Evolutionary conservation across 2,888 invertebrate genomes (phyloP).

Genomic region (Eupithecia inturbata): DNA sequence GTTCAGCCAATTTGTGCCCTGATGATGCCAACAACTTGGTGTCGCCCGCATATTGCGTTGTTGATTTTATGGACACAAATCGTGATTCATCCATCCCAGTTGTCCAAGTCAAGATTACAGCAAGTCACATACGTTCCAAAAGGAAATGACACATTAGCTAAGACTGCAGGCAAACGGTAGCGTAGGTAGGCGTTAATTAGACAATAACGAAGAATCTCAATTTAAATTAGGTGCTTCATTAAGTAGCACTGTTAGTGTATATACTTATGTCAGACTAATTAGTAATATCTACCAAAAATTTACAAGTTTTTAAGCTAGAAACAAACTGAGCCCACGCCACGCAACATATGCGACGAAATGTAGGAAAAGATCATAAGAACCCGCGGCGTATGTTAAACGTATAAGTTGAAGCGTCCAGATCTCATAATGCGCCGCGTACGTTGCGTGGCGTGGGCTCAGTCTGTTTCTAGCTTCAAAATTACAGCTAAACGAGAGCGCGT

Average conservation of each 20-base stretch:
- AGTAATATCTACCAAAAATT: background rate
- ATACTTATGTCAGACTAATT: background rate
- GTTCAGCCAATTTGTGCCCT: too few species aligned
- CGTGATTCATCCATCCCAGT: too few species aligned
- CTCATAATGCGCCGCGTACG: too few species aligned
- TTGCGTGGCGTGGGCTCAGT: too few species aligned
- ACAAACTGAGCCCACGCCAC: too few species aligned
- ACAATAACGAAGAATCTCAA: constrained; percentile 4
- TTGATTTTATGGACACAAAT: too few species aligned
- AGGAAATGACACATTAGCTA: constrained; percentile 11
- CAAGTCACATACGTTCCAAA: background rate
- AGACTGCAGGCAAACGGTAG: constrained; percentile 7
- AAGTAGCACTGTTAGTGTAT: background rate
- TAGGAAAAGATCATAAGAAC: background rate
- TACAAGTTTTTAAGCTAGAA: background rate
- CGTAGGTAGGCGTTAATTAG: constrained; percentile 22
- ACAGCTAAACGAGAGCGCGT: constrained; percentile 1
- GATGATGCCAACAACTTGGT: too few species aligned
- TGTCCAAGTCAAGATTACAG: background rate
- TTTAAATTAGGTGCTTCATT: background rate
- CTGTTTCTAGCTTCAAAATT: background rate
- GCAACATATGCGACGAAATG: background rate
- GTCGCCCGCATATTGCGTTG: too few species aligned
- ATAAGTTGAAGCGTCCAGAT: too few species aligned
- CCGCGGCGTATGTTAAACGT: background rate